Evolutionary conservation across 2,888 invertebrate species (phyloP), one percentile per base, ranked within the genome.

Genomic region (Lamellibrachia columna): DNA sequence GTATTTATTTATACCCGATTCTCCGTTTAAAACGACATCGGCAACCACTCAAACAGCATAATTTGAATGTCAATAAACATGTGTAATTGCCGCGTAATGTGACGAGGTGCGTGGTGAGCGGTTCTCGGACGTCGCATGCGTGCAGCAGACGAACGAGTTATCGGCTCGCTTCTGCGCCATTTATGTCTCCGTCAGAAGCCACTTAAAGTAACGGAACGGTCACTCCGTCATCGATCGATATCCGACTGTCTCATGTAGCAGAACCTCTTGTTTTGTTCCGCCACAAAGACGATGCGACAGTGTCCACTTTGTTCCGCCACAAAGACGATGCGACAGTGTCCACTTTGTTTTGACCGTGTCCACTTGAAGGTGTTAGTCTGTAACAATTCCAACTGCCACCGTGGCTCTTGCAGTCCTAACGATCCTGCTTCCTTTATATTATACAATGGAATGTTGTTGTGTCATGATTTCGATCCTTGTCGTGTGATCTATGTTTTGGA

Each of bases 31-130:
- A 75, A n/a, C 75, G 75, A 75, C 75, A 75, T 75, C 22, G 75
- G 75, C 75, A 22, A 6, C 75, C 75, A 75, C 75, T 75, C 75
- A 22, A 75, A 22, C 75, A n/a, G 22, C 75, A n/a, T 22, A 22
- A 75, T 75, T 75, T 75, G 75, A 75, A 75, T 75, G 75, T 75
- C 75, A 75, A 75, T 75, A 75, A 75, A 75, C 22, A 75, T 75
- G 75, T 75, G 15, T 15, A n/a, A 75, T 75, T 75, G 75, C 75
- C 22, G 22, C 75, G 75, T 22, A n/a, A 75, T 22, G 75, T 75
- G 4, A 22, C 75, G 3, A 75, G 75, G 75, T 75, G 60, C 60
- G 15, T 15, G 11, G 60, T 11, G 75, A 11, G 75, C 55, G 55
- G 55, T 55, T 55, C 75, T 2, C 22, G 15, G 75, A 75, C 75